Percentiles rank a stretch among this genome's conserved stretches.
Evolutionary conservation across 2,888 invertebrate species (phyloP).

Genomic region (Taenaris catops): DNA sequence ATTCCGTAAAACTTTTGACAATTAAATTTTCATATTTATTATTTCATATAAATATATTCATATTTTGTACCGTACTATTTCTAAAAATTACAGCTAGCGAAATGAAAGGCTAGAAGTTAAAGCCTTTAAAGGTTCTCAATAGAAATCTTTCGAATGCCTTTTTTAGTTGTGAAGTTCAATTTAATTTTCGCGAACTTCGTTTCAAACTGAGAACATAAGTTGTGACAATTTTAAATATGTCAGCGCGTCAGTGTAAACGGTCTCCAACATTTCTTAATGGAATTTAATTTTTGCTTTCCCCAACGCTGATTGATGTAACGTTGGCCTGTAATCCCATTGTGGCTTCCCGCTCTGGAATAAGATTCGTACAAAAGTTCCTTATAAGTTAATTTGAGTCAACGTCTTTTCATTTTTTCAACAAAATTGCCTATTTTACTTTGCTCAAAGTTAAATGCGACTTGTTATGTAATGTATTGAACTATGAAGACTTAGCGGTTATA

Average conservation of each 20-base stretch:
- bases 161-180: no score
- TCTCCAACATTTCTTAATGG: conserved; percentile 22
- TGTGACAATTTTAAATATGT: conserved; percentile 3
- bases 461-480: conserved; percentile 14
- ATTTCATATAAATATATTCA: no score
- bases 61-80: no score
- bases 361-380: conserved; percentile 24
- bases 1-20: no score
- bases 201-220: no score
- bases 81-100: no score
- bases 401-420: conserved; percentile 19
- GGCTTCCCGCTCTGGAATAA: conserved; percentile 21
- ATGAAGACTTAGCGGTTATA: no score
- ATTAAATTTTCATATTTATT: no score
- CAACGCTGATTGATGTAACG: conserved; percentile 26
- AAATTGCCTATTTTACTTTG: conserved; percentile 23
- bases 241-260: conserved; percentile 16
- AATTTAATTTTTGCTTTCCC: conserved; percentile 26
- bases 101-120: no score
- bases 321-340: conserved; percentile 26
- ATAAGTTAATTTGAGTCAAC: conserved; percentile 25
- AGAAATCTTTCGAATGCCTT: no score
- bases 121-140: no score
- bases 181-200: no score
- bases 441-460: conserved; percentile 16